Base-by-base conservation (phyloP, 2,797 vertebrate genomes). In the Microctenopoma lineatum region DNA sequence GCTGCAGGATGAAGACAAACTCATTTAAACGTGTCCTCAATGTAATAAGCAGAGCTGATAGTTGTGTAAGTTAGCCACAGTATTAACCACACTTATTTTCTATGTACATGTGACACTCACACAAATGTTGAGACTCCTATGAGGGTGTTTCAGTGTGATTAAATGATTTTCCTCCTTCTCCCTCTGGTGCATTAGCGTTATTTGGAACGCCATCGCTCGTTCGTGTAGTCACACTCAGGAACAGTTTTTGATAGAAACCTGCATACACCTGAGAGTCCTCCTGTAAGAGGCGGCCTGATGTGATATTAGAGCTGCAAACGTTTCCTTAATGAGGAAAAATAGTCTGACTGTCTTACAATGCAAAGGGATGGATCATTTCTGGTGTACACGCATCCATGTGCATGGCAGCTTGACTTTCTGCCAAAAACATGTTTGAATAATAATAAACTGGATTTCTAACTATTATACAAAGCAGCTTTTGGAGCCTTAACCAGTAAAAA, bases 141-240 rank as follows among this genome's bases (percentile, higher is more conserved):
- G n/a, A 34, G 21, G 52, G 6, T 15, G 3, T 60, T 75, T 55
- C 0, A 51, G 1, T 65, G 47, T 83, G 57, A 71, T 80, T 26
- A 67, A 54, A 16, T 36, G 55, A 41, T 45, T 68, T 44, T 7
- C 1, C 32, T 44, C 70, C 38, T 21, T 21, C n/a, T 44, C 69
- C 54, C 46, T 68, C 32, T 41, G 47, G 67, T 27, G 38, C 45
- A 46, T 56, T 57, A 57, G 69, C 52, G 11, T 36, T 36, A 36
- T 36, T 36, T 36, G 34, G 34, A 36, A 36, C 8, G 34, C 8
- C 9, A 36, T 59, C 29, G 36, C 42, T 0, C 29, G 12, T 34
- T 26, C 21, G 48, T 48, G 16, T 27, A 27, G 59, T 65, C 56
- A 62, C 38, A 21, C 26, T 72, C 52, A n/a, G 73, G 65, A 66